phyloP scores from a whole-genome alignment of 2,797 vertebrate genomes.

The Rhinichthys osculus region DNA sequence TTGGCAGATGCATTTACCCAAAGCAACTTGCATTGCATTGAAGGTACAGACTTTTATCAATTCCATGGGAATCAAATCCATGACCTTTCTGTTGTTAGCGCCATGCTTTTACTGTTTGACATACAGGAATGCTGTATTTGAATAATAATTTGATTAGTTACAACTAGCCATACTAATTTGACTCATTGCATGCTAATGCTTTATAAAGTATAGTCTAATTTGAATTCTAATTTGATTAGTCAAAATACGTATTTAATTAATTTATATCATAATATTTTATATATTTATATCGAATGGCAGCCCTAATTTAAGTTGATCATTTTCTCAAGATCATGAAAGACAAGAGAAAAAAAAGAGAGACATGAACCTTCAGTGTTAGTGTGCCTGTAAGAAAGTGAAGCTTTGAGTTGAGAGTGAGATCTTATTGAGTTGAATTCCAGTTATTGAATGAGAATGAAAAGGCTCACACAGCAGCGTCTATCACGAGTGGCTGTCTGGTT shows the following conservation, averaged over 20 bases:
- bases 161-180: not conserved
- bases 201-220: not conserved
- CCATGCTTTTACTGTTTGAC: not conserved
- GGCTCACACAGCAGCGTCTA: not conserved
- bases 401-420: constrained; percentile 6
- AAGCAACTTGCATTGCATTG: not conserved
- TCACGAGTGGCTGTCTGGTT: constrained; percentile 8
- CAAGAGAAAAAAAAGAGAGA: not conserved
- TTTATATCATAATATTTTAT: not conserved
- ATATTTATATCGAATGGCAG: not conserved
- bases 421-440: constrained; percentile 8
- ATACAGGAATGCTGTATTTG: not conserved
- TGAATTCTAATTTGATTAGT: not conserved
- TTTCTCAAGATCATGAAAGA: not conserved
- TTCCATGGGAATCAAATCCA: not conserved
- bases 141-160: not conserved
- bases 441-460: constrained; percentile 19
- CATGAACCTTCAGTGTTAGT: not conserved
- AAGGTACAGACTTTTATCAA: not conserved
- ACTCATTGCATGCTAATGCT: not conserved
- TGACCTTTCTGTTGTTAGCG: not conserved
- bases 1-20: not conserved
- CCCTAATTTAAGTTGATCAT: not conserved
- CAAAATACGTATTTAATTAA: not conserved
- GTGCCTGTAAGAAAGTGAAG: not conserved